Evolutionary conservation across 2,888 invertebrate genomes (phyloP), one percentile per base, ranked within the genome.

Genomic region (Chymomyza fuscimana): DNA sequence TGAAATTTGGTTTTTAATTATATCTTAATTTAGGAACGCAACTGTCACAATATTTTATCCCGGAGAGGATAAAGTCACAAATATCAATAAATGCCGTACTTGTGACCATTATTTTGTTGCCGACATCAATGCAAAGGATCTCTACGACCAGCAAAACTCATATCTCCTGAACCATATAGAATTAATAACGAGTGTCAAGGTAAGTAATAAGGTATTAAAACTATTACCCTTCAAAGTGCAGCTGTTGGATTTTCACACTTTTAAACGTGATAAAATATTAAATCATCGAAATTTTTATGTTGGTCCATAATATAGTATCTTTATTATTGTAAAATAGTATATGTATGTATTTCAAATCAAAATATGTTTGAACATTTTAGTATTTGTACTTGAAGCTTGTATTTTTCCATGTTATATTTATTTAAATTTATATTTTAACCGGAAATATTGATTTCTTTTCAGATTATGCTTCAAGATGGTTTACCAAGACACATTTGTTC

Each of bases 21-120:
- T 32, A 7, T 7, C 6, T 32, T 32, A 1, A 32, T 32, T 54
- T 22, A 54, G 22, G 9, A 54, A n/a, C 16, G 54, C 54, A 19
- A 22, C n/a, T 7, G 22, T 22, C 10, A 54, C 54, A 54, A 54
- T 54, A 54, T 54, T 54, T 54, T 54, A 54, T 54, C 16, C 54
- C 15, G 19, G 0, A 22, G 19, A 54, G n/a, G 54, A 54, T 9
- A 54, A 19, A 54, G 22, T 16, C 22, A 22, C 6, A 7, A 54
- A 22, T n/a, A 54, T 54, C 16, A 54, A 54, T 9, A 54, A 54
- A 54, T 54, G 54, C 22, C 54, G 54, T 10, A 54, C 22, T 15
- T 54, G 54, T 54, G 54, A 16, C 10, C 54, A 22, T 19, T 54
- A 54, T 22, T 54, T 54, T 54, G 22, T 54, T 54, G 54, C 54